Evolutionary conservation across 2,888 invertebrate species (phyloP).

Genomic region (Lasioglossum marginatum): DNA sequence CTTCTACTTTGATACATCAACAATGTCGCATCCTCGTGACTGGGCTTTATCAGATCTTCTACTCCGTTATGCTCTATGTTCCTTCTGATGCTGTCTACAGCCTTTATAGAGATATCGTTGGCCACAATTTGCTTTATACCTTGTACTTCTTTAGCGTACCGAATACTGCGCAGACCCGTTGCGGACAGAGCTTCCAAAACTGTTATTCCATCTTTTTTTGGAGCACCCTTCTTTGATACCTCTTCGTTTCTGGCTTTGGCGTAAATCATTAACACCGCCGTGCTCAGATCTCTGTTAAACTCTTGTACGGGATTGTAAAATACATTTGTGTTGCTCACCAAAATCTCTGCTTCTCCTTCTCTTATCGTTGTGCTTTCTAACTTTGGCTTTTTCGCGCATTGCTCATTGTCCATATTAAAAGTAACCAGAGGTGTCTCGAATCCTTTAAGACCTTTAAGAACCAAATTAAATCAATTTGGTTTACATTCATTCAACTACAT

Average conservation of each 20-base stretch:
- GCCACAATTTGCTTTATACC: conserved; percentile 93
- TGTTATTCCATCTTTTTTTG: conserved; percentile 85
- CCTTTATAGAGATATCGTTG: conserved; percentile 94
- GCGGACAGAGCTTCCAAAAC: conserved; percentile 98
- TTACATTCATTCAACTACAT: neutral
- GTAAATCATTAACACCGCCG: conserved; percentile 90
- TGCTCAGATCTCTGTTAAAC: conserved; percentile 97
- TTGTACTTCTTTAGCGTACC: conserved; percentile 97
- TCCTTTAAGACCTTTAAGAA: neutral
- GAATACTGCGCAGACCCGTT: conserved; percentile 96
- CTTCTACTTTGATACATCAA: conserved; percentile 93
- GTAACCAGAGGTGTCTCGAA: too few relatives aligned
- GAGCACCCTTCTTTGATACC: conserved; percentile 59
- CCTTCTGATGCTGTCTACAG: conserved; percentile 93
- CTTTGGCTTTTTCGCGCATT: conserved; percentile 53
- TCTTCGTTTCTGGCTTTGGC: conserved; percentile 84
- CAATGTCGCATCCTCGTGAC: conserved; percentile 95
- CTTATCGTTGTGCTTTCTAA: conserved; percentile 82
- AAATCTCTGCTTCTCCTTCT: conserved; percentile 93
- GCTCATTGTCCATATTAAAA: conserved; percentile 55
- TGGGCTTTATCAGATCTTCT: conserved; percentile 89
- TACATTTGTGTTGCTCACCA: conserved; percentile 90
- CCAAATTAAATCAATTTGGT: neutral
- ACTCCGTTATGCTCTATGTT: conserved; percentile 93
- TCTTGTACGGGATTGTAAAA: conserved; percentile 99